Conservation (phyloP, 2,888 invertebrate species). For the Cartodere bifasciata region DNA sequence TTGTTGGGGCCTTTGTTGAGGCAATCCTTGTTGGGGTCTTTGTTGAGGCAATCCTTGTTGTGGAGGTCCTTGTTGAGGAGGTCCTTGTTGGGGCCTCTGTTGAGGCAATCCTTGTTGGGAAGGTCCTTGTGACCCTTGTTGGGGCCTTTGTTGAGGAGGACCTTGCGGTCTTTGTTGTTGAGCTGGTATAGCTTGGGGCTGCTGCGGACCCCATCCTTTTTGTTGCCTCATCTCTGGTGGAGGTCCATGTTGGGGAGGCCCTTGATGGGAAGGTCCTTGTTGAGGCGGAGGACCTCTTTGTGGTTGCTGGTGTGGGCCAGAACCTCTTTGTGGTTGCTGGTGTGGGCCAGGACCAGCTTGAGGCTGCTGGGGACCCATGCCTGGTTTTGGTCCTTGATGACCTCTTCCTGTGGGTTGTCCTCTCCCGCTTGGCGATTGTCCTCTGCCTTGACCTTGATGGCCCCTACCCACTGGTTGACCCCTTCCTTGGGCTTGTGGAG, state of each 20-base stretch:
- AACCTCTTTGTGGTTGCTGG: too few relatives aligned
- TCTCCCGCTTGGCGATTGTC: too few relatives aligned
- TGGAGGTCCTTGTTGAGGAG: constrained; percentile 5
- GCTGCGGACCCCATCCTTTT: constrained; percentile 10
- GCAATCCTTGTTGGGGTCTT: constrained; percentile 4
- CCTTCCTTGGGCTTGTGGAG: too few relatives aligned
- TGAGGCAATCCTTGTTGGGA: constrained; percentile 5
- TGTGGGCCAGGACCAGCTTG: too few relatives aligned
- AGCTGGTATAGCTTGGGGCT: constrained; percentile 5
- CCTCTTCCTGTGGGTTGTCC: too few relatives aligned
- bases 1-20: constrained; percentile 6
- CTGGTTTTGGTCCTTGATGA: too few relatives aligned
- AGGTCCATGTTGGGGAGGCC: constrained; percentile 12
- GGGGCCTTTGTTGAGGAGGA: constrained; percentile 9
- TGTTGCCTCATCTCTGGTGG: constrained; percentile 9
- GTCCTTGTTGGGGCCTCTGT: constrained; percentile 2
- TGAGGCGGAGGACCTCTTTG: constrained; percentile 11
- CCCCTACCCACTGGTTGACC: too few relatives aligned
- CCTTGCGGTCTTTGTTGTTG: constrained; percentile 5
- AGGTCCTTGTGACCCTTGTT: constrained; percentile 6
- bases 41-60: constrained; percentile 7
- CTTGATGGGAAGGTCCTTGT: constrained; percentile 7
- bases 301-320: too few relatives aligned
- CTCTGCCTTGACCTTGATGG: too few relatives aligned
- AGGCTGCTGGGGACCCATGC: too few relatives aligned